Conservation (phyloP, 2,888 invertebrate species). For the Philereme transversata region DNA sequence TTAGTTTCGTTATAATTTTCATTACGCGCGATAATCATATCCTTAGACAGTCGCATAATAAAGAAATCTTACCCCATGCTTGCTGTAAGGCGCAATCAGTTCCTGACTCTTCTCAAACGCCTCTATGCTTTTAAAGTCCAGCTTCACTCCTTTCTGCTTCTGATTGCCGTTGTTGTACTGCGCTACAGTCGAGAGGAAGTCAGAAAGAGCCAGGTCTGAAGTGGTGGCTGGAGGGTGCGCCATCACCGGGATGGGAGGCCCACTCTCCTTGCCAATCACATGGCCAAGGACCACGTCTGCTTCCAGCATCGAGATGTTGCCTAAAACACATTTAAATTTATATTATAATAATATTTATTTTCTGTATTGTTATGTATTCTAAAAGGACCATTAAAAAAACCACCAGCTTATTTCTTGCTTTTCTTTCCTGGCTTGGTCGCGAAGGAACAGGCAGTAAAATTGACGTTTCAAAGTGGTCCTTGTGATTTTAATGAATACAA, state of each 20-base stretch:
- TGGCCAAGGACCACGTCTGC: conserved; percentile 91
- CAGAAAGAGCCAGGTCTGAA: conserved; percentile 90
- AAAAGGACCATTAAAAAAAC: no score
- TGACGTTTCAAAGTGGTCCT: no score
- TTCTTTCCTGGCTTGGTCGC: no score
- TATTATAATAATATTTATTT: no score
- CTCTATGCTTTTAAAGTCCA: conserved; percentile 93
- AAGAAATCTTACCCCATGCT: conserved; percentile 59
- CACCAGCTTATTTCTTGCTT: no score
- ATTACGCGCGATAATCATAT: no score
- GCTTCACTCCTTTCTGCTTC: conserved; percentile 90
- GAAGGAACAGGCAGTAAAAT: no score
- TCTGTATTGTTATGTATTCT: no score
- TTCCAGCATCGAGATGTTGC: conserved; percentile 91
- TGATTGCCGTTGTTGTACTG: conserved; percentile 71
- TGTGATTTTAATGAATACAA: no score
- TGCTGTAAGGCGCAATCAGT: conserved; percentile 67
- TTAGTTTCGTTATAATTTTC: no score
- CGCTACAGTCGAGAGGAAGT: conserved; percentile 87
- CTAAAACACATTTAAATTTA: conserved; percentile 68
- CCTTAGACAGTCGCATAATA: no score
- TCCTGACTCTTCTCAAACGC: conserved; percentile 86
- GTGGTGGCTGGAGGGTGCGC: conserved; percentile 90
- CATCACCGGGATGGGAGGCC: conserved; percentile 89
- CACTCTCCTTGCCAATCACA: conserved; percentile 73